Evolutionary conservation across 2,797 vertebrate species (phyloP).

Genomic region (Sebastes wilsoni): DNA sequence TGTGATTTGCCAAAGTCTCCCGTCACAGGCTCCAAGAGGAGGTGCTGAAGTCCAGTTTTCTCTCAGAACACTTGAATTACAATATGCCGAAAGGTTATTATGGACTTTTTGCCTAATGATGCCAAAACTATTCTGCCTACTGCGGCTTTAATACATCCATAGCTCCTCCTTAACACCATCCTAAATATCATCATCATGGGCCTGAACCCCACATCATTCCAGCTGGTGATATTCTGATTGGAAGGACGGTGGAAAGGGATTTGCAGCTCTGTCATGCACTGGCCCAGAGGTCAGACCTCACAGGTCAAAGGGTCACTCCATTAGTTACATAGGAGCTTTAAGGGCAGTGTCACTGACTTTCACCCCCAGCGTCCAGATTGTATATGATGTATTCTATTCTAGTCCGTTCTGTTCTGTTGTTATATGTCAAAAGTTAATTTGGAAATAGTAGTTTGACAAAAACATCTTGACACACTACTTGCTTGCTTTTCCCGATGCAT

Average conservation of each 20-base stretch:
- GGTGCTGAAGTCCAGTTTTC: too few relatives aligned
- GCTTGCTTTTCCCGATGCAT: neutral
- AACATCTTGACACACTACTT: neutral
- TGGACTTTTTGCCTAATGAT: too few relatives aligned
- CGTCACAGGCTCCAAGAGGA: too few relatives aligned
- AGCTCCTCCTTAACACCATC: neutral
- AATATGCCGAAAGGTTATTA: too few relatives aligned
- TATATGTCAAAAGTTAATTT: neutral
- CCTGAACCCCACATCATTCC: neutral
- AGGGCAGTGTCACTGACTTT: neutral
- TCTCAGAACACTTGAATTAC: too few relatives aligned
- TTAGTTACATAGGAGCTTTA: slow-evolving; percentile 35
- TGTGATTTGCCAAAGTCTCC: too few relatives aligned
- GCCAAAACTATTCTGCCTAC: too few relatives aligned
- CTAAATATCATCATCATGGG: neutral
- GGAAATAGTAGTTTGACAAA: neutral
- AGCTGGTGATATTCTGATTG: neutral
- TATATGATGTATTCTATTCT: neutral
- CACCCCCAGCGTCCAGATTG: neutral
- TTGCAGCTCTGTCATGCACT: slow-evolving; percentile 17
- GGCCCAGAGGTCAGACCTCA: slow-evolving; percentile 6
- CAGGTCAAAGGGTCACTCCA: slow-evolving; percentile 17
- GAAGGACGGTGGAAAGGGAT: slow-evolving; percentile 1
- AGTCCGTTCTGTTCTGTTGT: neutral
- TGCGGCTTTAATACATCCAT: neutral